Evolutionary conservation across 2,888 invertebrate genomes (phyloP).

Genomic region (Adelphocoris suturalis): DNA sequence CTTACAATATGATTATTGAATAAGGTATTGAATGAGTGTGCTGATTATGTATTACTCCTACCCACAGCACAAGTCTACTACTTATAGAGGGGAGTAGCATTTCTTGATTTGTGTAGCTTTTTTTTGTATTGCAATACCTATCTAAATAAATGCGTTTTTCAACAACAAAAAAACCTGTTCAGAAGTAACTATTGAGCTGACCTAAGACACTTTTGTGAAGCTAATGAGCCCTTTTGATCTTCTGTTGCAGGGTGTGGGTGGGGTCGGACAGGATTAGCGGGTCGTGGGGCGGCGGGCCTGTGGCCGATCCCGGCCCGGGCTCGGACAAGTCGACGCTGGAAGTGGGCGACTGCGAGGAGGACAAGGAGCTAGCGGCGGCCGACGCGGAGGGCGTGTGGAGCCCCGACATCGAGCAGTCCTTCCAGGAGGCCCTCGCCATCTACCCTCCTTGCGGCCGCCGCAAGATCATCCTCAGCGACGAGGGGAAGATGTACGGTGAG

Average conservation of each 20-base stretch:
- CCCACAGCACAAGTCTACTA: too few species aligned
- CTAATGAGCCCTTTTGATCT: neutral
- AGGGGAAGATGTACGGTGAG: slow-evolving; percentile 99
- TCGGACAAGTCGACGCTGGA: slow-evolving; percentile 92
- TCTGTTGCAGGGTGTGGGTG: slow-evolving; percentile 80
- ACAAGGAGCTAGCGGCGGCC: slow-evolving; percentile 94
- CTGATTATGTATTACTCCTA: too few species aligned
- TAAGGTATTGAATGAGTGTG: too few species aligned
- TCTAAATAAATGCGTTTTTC: too few species aligned
- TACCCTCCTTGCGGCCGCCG: slow-evolving; percentile 99
- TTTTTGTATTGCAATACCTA: too few species aligned
- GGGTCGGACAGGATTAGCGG: slow-evolving; percentile 97
- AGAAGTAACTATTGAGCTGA: too few species aligned
- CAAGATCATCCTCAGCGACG: slow-evolving; percentile 99
- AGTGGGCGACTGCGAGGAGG: slow-evolving; percentile 94
- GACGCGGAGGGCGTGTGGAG: slow-evolving; percentile 99
- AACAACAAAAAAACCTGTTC: too few species aligned
- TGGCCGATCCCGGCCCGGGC: slow-evolving; percentile 91
- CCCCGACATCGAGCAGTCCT: slow-evolving; percentile 99
- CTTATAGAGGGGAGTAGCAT: too few species aligned
- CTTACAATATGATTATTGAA: too few species aligned
- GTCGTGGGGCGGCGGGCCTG: slow-evolving; percentile 84
- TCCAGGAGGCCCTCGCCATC: slow-evolving; percentile 99
- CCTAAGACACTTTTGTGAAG: too few species aligned
- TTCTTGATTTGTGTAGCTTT: too few species aligned